Evolutionary conservation across 1,140 invertebrate species (phyloP).

Genomic region (Magallana angulata): DNA sequence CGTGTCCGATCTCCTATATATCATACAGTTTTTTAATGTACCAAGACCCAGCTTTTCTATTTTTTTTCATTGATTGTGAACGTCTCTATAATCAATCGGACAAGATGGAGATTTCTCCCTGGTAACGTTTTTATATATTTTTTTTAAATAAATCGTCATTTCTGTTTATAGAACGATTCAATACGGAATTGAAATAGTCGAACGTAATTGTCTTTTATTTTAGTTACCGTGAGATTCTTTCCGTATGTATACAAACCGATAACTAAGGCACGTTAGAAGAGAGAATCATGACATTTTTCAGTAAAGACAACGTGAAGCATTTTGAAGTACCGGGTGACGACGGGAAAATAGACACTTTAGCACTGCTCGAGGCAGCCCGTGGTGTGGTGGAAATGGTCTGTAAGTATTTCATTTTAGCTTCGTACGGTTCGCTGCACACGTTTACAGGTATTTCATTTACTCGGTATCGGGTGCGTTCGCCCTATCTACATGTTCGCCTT

Average conservation of each 20-base stretch:
- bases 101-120: too few relatives aligned
- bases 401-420: not conserved
- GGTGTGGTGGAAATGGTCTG: conserved; percentile 20
- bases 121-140: not conserved
- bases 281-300: conserved; percentile 15
- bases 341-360: not conserved
- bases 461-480: too few relatives aligned
- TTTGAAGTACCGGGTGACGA: conserved; percentile 13
- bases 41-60: too few relatives aligned
- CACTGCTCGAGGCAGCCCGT: not conserved
- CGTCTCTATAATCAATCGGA: too few relatives aligned
- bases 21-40: too few relatives aligned
- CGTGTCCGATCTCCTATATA: too few relatives aligned
- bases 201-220: not conserved
- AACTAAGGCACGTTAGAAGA: not conserved
- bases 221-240: not conserved
- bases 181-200: not conserved
- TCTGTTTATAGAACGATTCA: too few relatives aligned
- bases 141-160: not conserved
- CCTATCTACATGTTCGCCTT: too few relatives aligned
- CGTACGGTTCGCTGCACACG: conserved; percentile 7
- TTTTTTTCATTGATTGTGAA: too few relatives aligned
- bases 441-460: not conserved
- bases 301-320: conserved; percentile 17
- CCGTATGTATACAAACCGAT: conserved; percentile 7